These are phyloP conservation scores for Perccottus glenii DNA, from an alignment of 2,113 vertebrate genomes.

Conservation along the genomic window DNA sequence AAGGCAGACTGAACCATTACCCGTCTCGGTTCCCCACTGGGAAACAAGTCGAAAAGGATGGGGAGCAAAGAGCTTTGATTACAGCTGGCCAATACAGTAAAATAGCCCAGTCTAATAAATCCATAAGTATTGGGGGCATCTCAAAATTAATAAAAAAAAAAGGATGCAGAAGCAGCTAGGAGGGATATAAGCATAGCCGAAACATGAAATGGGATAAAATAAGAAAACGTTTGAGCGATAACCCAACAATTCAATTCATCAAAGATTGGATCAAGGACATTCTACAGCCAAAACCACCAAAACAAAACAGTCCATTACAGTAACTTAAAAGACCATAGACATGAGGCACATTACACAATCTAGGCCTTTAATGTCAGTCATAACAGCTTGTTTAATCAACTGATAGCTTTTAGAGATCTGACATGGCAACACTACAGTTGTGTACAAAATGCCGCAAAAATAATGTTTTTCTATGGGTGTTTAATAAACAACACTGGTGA, in stretches of 20 bases:
- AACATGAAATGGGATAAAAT: constrained; percentile 60
- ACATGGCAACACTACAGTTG: constrained; percentile 20
- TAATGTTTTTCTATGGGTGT: constrained; percentile 25
- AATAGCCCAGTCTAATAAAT: constrained; percentile 15
- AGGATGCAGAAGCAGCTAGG: constrained; percentile 56
- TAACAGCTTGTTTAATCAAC: constrained; percentile 39
- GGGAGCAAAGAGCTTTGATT: constrained; percentile 36
- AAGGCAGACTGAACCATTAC: constrained; percentile 69
- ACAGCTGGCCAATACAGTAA: background rate
- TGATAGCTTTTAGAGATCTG: constrained; percentile 20
- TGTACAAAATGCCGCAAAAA: constrained; percentile 9
- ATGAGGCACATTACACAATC: constrained; percentile 48
- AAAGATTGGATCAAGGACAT: constrained; percentile 20
- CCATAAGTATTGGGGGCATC: constrained; percentile 19
- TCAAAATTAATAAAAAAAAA: constrained; percentile 25
- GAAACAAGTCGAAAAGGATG: constrained; percentile 41
- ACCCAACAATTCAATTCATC: constrained; percentile 32
- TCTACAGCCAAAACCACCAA: constrained; percentile 18
- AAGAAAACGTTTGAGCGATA: constrained; percentile 34
- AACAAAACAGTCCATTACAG: constrained; percentile 26
- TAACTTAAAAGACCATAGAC: constrained; percentile 43
- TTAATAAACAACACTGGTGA: constrained; percentile 18
- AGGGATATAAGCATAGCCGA: constrained; percentile 63
- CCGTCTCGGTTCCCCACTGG: constrained; percentile 53
- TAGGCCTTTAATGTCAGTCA: constrained; percentile 26